Evolutionary conservation across 2,888 invertebrate species (phyloP).

Genomic region (Polydrusus pterygomalis): DNA sequence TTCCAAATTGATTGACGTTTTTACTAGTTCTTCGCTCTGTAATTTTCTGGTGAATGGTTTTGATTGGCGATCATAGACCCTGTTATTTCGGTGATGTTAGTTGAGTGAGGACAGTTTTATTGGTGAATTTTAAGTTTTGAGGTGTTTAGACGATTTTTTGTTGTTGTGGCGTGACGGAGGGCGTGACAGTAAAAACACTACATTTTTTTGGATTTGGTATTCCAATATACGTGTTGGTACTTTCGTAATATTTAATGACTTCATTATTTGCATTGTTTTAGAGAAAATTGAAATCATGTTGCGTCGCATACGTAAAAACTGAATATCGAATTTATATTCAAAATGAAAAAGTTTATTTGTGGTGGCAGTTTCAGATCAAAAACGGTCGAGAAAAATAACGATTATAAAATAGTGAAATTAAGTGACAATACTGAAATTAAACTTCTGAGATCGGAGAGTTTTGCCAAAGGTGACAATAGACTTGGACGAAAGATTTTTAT

Average conservation of each 20-base stretch:
- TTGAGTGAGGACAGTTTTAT: constrained; percentile 3
- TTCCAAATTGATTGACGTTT: constrained; percentile 29
- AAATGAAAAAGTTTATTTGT: constrained; percentile 65
- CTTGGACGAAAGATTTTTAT: constrained; percentile 61
- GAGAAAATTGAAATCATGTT: neutral
- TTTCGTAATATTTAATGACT: too few species aligned
- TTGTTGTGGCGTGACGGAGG: neutral
- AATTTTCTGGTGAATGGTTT: constrained; percentile 35
- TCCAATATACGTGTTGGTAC: too few species aligned
- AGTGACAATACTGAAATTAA: constrained; percentile 65
- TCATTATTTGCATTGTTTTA: too few species aligned
- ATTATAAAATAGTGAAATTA: constrained; percentile 66
- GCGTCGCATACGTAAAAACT: neutral
- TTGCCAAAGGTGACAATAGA: constrained; percentile 59
- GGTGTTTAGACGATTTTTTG: neutral
- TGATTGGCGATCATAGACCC: constrained; percentile 22
- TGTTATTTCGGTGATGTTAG: constrained; percentile 26
- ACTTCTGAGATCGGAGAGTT: constrained; percentile 64
- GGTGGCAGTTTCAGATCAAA: constrained; percentile 70
- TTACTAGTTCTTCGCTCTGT: constrained; percentile 26
- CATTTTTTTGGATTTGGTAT: too few species aligned
- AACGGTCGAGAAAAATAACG: constrained; percentile 66
- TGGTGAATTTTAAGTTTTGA: neutral
- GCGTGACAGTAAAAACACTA: neutral
- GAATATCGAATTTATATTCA: neutral